Evolutionary conservation across 2,113 vertebrate species (phyloP).

Genomic region (Asarcornis scutulata): DNA sequence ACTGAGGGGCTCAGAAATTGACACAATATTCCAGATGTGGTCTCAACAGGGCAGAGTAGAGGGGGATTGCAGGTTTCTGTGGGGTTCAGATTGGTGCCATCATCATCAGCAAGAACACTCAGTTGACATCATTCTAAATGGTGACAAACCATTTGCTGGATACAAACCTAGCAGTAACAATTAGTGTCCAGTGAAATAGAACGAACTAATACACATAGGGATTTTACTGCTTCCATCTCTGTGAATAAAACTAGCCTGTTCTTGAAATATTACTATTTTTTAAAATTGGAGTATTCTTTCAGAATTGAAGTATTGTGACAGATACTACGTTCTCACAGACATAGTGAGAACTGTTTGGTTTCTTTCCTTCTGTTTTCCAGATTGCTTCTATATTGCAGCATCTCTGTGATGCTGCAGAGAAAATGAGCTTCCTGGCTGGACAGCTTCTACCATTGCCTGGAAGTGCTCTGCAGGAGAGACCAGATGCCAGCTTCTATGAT

Average conservation of each 20-base stretch:
- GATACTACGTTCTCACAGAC: not conserved
- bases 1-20: too few species aligned
- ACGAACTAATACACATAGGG: not conserved
- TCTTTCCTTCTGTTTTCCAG: not conserved
- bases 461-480: not conserved
- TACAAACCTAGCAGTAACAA: not conserved
- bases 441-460: not conserved
- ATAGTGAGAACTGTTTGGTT: not conserved
- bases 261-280: not conserved
- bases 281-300: not conserved
- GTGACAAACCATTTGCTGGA: not conserved
- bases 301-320: not conserved
- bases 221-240: not conserved
- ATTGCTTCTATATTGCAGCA: not conserved
- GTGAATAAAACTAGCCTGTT: not conserved
- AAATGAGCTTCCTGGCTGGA: not conserved
- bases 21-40: too few species aligned
- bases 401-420: not conserved
- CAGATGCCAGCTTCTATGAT: not conserved
- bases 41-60: too few species aligned
- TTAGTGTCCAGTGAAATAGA: not conserved
- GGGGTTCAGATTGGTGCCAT: not conserved
- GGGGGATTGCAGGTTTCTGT: not conserved
- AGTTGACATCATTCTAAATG: not conserved
- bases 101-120: not conserved